Evolutionary conservation across 2,888 invertebrate genomes (phyloP), one percentile per base, ranked within the genome.

Genomic region (Timema cristinae): DNA sequence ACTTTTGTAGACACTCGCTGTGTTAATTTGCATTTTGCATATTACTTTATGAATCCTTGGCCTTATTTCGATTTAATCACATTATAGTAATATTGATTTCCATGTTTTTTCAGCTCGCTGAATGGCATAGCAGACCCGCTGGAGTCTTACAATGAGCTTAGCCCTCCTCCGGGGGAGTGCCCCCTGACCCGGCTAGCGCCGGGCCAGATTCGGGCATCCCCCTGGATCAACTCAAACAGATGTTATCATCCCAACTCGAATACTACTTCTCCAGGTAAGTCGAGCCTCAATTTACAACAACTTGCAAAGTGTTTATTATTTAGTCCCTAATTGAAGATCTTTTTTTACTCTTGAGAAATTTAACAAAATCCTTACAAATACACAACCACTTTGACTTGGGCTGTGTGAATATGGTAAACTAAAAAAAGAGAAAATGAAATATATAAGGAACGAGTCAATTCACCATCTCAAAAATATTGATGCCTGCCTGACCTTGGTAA

Each of bases 191-290:
- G 69, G 72, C 72, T 74, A 77, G 71, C 73, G 73, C 71, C 66
- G 76, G 72, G 67, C 78, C 82, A 50, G 77, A 79, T 73, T 81
- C 84, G 75, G 84, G 84, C 75, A 87, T 90, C 79, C 87, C 91
- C 75, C 84, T 91, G 80, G 90, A 91, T 77, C 90, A 92, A 82
- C 85, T 94, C 67, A 91, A 91, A 83, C 89, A 88, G 79, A 87
- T 91, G 87, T 87, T 95, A 79, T 90, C 91, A 77, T 87, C 89
- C 72, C 94, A 94, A 83, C 86, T 95, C 79, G 94, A 95, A 84
- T 94, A 93, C 82, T 95, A 94, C 83, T 94, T 95, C 84, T 94
- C 93, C 79, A 90, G 93, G 93, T 93, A 81, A 79, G 78, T 77
- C 47, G 32, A 32, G n/a, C 13, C n/a, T 16, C 10, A 9, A n/a